A percentile compares a stretch with the other conserved stretches of the same genome.
These are phyloP conservation scores for Rhamnusium bicolor DNA, from an alignment of 2,888 invertebrate genomes.

Conservation along the genomic window DNA sequence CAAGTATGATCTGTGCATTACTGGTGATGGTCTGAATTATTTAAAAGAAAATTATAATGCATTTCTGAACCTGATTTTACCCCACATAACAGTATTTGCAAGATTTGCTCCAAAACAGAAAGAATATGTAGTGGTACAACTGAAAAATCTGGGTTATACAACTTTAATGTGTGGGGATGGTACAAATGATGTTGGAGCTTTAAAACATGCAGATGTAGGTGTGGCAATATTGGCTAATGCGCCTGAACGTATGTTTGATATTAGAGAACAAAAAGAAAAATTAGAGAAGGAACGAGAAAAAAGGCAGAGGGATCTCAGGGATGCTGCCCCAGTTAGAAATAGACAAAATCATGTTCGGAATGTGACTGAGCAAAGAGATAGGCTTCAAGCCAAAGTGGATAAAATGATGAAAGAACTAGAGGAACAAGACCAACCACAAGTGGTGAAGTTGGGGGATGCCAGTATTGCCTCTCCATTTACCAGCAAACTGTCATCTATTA, in stretches of 20 bases:
- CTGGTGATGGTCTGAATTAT: constrained; percentile 90
- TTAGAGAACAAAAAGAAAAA: constrained; percentile 64
- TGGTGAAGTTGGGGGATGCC: constrained; percentile 98
- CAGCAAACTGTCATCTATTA: constrained; percentile 95
- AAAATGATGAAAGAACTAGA: constrained; percentile 89
- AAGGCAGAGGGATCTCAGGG: constrained; percentile 55
- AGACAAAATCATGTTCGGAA: constrained; percentile 58
- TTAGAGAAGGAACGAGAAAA: constrained; percentile 60
- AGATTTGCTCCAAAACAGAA: constrained; percentile 99
- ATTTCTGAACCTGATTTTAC: constrained; percentile 83
- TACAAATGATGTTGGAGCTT: constrained; percentile 98
- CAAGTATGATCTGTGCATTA: constrained; percentile 93
- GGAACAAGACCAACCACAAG: constrained; percentile 87
- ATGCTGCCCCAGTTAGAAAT: constrained; percentile 51
- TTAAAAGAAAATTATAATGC: constrained; percentile 77
- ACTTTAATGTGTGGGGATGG: constrained; percentile 99
- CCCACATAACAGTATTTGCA: constrained; percentile 93
- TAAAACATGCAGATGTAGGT: constrained; percentile 98
- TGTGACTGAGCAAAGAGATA: constrained; percentile 61
- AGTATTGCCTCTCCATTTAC: constrained; percentile 99
- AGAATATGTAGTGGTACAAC: constrained; percentile 91
- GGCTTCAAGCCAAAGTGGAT: constrained; percentile 70
- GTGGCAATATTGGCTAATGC: constrained; percentile 92
- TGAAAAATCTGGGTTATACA: constrained; percentile 89
- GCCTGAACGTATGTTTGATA: constrained; percentile 75